phyloP scores from a whole-genome alignment of 2,888 invertebrate species.

The Lithophane socia region DNA sequence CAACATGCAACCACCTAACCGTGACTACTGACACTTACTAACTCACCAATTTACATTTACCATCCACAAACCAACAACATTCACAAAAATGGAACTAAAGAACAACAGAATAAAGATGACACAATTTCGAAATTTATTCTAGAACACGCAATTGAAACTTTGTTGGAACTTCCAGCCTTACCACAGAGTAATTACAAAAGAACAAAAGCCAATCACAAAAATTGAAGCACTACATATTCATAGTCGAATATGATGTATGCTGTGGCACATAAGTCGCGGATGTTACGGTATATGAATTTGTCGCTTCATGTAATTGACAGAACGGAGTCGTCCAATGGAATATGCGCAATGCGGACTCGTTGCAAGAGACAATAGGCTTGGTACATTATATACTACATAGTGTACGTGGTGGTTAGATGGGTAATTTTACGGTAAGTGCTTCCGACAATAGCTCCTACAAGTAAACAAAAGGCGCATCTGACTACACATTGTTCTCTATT shows the following conservation, averaged over 20 bases:
- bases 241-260: constrained; percentile 44
- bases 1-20: constrained; percentile 80
- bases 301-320: constrained; percentile 79
- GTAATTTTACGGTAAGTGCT: constrained; percentile 87
- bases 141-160: constrained; percentile 43
- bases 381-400: constrained; percentile 68
- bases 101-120: constrained; percentile 39
- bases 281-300: constrained; percentile 77
- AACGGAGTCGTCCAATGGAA: constrained; percentile 74
- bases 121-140: constrained; percentile 42
- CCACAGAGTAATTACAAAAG: constrained; percentile 67
- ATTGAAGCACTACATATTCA: constrained; percentile 52
- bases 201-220: constrained; percentile 59
- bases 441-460: constrained; percentile 83
- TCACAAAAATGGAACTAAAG: constrained; percentile 40
- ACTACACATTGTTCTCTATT: constrained; percentile 79
- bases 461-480: constrained; percentile 80
- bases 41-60: constrained; percentile 67
- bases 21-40: constrained; percentile 84
- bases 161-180: constrained; percentile 42
- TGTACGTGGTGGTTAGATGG: constrained; percentile 73
- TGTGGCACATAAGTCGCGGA: constrained; percentile 63
- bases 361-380: constrained; percentile 69
- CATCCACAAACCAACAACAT: constrained; percentile 49
- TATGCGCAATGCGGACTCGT: constrained; percentile 64